Conservation (phyloP, 2,888 invertebrate species). For the Sesia bembeciformis region DNA sequence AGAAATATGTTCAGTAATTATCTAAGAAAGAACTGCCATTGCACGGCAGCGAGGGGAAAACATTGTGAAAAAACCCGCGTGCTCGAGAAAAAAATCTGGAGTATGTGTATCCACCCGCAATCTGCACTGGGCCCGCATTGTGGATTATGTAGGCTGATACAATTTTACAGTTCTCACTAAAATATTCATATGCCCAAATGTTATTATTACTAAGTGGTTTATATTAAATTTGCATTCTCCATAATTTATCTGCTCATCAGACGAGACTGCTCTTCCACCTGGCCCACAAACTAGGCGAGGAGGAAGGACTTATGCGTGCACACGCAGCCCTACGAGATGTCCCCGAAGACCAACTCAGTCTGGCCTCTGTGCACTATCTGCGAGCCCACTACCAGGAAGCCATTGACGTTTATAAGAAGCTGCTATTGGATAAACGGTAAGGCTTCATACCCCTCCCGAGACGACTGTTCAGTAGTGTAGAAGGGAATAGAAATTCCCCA, state of each 20-base stretch:
- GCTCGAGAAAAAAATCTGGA: too few relatives aligned
- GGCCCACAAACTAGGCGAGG: conserved; percentile 93
- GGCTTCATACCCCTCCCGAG: too few relatives aligned
- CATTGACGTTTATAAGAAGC: conserved; percentile 96
- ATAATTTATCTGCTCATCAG: conserved; percentile 32
- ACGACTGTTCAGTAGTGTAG: too few relatives aligned
- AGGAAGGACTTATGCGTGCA: conserved; percentile 86
- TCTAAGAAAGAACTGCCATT: too few relatives aligned
- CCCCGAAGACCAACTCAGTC: conserved; percentile 94
- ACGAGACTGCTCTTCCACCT: conserved; percentile 93
- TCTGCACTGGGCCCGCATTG: too few relatives aligned
- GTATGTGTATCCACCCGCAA: too few relatives aligned
- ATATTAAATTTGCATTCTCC: too few relatives aligned
- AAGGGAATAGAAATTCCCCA: too few relatives aligned
- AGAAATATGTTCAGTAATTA: too few relatives aligned
- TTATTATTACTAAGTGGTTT: too few relatives aligned
- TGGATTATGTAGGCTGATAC: background rate
- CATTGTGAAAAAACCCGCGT: too few relatives aligned
- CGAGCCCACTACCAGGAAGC: conserved; percentile 98
- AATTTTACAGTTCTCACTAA: background rate
- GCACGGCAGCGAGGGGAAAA: too few relatives aligned
- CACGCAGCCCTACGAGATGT: conserved; percentile 90
- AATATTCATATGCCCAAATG: background rate
- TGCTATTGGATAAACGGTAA: conserved; percentile 90
- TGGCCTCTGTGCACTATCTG: conserved; percentile 97